These are phyloP conservation scores for Oryzias celebensis DNA, from an alignment of 2,113 vertebrate genomes.

Conservation along the genomic window DNA sequence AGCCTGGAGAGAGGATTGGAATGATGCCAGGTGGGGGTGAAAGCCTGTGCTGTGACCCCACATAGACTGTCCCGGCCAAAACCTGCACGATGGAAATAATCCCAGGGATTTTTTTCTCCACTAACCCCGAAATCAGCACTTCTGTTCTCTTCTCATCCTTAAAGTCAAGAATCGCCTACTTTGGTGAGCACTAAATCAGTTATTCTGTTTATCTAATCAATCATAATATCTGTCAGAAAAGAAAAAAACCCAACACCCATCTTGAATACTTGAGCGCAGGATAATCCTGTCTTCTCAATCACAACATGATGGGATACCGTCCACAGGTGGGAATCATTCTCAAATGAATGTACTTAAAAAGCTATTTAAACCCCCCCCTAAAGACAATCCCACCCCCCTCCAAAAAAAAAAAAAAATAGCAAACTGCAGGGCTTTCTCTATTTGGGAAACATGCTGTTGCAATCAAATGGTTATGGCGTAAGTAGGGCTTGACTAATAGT, in stretches of 20 bases:
- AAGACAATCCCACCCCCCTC: conserved; percentile 26
- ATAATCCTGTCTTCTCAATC: conserved; percentile 36
- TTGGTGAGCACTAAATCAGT: conserved; percentile 14
- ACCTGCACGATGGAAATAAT: conserved; percentile 21
- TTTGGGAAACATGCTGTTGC: conserved; percentile 70
- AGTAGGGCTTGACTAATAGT: conserved; percentile 72
- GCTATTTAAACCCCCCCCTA: conserved; percentile 56
- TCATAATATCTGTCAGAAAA: conserved; percentile 22
- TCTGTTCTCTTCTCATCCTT: not conserved
- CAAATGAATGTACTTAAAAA: conserved; percentile 68
- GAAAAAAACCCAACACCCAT: conserved; percentile 34
- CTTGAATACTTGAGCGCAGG: conserved; percentile 29
- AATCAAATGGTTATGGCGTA: conserved; percentile 69
- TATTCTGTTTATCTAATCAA: conserved; percentile 36
- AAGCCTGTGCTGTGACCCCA: conserved; percentile 53
- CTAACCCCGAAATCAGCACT: not conserved
- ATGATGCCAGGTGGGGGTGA: conserved; percentile 52
- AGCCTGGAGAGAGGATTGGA: conserved; percentile 44
- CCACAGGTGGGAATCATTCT: conserved; percentile 77
- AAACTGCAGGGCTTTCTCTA: conserved; percentile 47
- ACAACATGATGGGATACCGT: conserved; percentile 38
- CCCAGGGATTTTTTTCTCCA: conserved; percentile 17
- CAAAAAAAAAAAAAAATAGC: conserved; percentile 15
- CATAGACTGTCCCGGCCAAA: conserved; percentile 30
- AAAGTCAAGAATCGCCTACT: conserved; percentile 12